Evolutionary conservation across 2,888 invertebrate species (phyloP), one percentile per base, ranked within the genome.

Genomic region (Bugulina stolonifera): DNA sequence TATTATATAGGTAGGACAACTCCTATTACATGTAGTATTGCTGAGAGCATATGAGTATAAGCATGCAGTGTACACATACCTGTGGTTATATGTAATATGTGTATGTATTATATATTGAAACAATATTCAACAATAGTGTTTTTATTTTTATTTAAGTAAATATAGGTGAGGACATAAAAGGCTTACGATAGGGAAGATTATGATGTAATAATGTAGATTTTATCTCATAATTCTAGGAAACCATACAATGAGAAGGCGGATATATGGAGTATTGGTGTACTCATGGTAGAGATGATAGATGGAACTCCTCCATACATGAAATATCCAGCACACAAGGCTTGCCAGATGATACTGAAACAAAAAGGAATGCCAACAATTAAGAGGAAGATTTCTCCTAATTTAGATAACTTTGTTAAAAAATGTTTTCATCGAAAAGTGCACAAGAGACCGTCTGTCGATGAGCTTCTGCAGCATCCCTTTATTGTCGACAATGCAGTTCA

Each of bases 181-280:
- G n/a, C n/a, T n/a, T n/a, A n/a, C n/a, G n/a, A n/a, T n/a, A n/a
- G n/a, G n/a, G n/a, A n/a, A n/a, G n/a, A n/a, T n/a, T n/a, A n/a
- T n/a, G n/a, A n/a, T n/a, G n/a, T n/a, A n/a, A n/a, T n/a, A n/a
- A n/a, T n/a, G n/a, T n/a, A n/a, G n/a, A n/a, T n/a, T n/a, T n/a
- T n/a, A n/a, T n/a, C n/a, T n/a, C n/a, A n/a, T n/a, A n/a, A 43
- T 43, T 70, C 3, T 29, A 70, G 70, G 70, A 43, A 70, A 25
- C 70, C 35, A 54, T 70, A 70, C 23, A 43, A 70, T 70, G 70
- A 70, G 29, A 70, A 70, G 29, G 70, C 54, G 2, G 70, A 70
- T 29, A 52, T 70, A 23, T 70, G 70, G 70, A 70, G 70, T 25
- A 5, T 70, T 5, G 70, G 70, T 14, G 32, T 70, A 10, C 70